phyloP scores from a whole-genome alignment of 2,113 vertebrate genomes.

The Ahaetulla prasina region DNA sequence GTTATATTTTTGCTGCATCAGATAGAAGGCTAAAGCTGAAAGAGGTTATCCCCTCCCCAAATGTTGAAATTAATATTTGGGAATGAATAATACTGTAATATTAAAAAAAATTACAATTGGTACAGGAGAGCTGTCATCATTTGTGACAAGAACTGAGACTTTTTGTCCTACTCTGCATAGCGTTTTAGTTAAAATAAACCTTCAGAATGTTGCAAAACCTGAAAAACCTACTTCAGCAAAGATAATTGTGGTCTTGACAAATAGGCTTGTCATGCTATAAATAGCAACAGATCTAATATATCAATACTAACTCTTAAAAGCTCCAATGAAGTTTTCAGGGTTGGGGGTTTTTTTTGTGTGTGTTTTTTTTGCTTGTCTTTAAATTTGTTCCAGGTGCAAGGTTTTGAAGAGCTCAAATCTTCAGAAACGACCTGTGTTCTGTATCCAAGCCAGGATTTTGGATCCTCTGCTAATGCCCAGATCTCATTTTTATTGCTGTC shows the following conservation, averaged over 20 bases:
- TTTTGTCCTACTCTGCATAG: background rate
- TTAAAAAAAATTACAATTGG: background rate
- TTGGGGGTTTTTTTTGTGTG: too few relatives aligned
- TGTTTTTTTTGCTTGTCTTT: background rate
- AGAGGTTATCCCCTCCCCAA: background rate
- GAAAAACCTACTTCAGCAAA: background rate
- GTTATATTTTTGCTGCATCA: background rate
- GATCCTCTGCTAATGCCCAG: background rate
- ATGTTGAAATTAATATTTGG: background rate
- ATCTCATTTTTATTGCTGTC: background rate
- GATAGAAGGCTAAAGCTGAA: background rate
- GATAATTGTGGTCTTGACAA: background rate
- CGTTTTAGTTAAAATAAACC: background rate
- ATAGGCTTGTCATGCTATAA: background rate
- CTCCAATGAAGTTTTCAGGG: background rate
- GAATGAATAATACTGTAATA: background rate
- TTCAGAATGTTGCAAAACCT: background rate
- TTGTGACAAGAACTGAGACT: background rate
- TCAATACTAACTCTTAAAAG: background rate
- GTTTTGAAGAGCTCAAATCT: background rate
- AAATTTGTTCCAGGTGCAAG: slow-evolving; percentile 11
- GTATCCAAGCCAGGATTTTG: background rate
- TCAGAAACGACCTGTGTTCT: background rate
- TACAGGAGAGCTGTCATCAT: background rate
- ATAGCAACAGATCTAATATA: background rate